Percentiles rank a stretch among this genome's conserved stretches.
These are phyloP conservation scores for Dreissena polymorpha DNA, from an alignment of 1,140 invertebrate species.

Conservation along the genomic window DNA sequence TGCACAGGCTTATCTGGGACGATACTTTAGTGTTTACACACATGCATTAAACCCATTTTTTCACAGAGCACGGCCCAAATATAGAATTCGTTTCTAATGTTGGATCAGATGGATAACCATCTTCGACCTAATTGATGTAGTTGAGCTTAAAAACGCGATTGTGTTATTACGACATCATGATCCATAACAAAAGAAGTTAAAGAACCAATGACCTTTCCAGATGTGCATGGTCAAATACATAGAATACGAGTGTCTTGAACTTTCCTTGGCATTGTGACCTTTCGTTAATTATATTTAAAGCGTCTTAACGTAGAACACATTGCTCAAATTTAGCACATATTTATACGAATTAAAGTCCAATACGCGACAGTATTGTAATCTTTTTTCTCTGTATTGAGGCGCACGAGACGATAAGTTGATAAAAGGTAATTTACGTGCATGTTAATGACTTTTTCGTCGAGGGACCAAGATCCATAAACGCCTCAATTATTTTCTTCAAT, in stretches of 20 bases:
- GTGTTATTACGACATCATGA: too few species aligned
- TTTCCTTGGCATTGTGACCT: background rate
- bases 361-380: background rate
- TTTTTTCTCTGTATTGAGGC: background rate
- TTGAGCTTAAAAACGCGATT: too few species aligned
- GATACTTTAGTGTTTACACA: too few species aligned
- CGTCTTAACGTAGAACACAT: background rate
- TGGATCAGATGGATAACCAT: too few species aligned
- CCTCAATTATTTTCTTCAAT: conserved; percentile 11
- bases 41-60: too few species aligned
- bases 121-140: too few species aligned
- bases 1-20: too few species aligned
- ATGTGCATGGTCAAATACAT: too few species aligned
- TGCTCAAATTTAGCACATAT: background rate
- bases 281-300: background rate
- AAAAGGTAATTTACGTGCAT: conserved; percentile 3
- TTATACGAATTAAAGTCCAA: background rate
- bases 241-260: background rate
- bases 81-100: too few species aligned
- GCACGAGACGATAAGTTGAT: background rate
- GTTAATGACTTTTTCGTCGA: background rate
- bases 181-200: too few species aligned
- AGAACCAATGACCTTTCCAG: too few species aligned
- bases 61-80: too few species aligned
- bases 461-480: background rate